These are phyloP conservation scores for Austrofundulus limnaeus DNA, from an alignment of 2,113 vertebrate genomes.

Conservation along the genomic window DNA sequence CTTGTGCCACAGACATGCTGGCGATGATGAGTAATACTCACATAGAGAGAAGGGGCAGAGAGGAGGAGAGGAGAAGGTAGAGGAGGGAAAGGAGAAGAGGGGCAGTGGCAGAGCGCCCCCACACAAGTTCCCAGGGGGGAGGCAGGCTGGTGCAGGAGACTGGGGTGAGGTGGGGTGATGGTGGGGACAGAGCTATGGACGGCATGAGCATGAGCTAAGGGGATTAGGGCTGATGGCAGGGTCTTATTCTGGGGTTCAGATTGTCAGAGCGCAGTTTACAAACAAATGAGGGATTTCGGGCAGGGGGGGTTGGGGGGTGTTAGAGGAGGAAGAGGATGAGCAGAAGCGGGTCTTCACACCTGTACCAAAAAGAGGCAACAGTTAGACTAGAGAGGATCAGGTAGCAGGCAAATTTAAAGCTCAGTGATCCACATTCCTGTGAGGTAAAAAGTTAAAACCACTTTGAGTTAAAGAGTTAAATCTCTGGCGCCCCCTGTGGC, in stretches of 20 bases:
- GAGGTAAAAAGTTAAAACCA: not conserved
- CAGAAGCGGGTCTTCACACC: constrained; percentile 75
- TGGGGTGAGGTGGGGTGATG: not conserved
- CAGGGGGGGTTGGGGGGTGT: constrained; percentile 8
- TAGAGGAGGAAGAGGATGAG: constrained; percentile 78
- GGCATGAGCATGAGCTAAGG: constrained; percentile 31
- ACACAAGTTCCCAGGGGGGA: constrained; percentile 50
- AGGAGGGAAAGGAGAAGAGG: constrained; percentile 32
- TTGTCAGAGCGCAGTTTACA: not conserved
- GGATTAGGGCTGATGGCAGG: not conserved
- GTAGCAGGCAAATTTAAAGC: constrained; percentile 2
- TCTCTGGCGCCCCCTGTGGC: not conserved
- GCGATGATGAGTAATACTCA: constrained; percentile 66
- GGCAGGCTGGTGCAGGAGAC: constrained; percentile 51
- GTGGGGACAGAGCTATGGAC: constrained; percentile 23
- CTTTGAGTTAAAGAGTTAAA: constrained; percentile 2
- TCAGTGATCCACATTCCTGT: not conserved
- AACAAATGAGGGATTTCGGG: not conserved
- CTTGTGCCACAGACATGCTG: constrained; percentile 65
- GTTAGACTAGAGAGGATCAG: constrained; percentile 47
- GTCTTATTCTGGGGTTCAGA: too few species aligned
- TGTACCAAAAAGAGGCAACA: constrained; percentile 70
- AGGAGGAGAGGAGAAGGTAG: constrained; percentile 41
- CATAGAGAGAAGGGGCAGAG: constrained; percentile 52
- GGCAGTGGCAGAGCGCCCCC: constrained; percentile 46